phyloP scores from a whole-genome alignment of 2,797 vertebrate species.

The Micromesistius poutassou region DNA sequence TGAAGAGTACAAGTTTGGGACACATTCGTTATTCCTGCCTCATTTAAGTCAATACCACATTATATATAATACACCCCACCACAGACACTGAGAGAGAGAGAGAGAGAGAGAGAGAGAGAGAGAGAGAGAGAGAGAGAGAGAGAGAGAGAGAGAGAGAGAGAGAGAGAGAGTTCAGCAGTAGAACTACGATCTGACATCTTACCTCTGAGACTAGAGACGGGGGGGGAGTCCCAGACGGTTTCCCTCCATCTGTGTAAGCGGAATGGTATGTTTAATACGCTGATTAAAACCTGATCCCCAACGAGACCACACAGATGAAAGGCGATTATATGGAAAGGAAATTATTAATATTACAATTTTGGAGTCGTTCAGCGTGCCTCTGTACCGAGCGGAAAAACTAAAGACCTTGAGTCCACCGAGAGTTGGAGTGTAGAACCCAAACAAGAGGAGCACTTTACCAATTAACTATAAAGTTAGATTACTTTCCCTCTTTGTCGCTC shows the following conservation, averaged over 20 bases:
- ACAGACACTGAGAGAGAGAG: not conserved
- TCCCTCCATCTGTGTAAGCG: slow-evolving; percentile 57
- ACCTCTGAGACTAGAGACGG: not conserved
- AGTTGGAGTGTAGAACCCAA: slow-evolving; percentile 50
- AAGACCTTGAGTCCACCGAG: slow-evolving; percentile 36
- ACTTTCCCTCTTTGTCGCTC: too few species aligned
- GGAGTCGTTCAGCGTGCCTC: slow-evolving; percentile 61
- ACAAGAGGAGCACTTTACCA: slow-evolving; percentile 36
- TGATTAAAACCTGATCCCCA: slow-evolving; percentile 75
- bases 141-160: too few species aligned
- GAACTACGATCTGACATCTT: not conserved
- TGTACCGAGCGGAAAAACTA: not conserved
- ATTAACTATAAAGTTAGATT: slow-evolving; percentile 14
- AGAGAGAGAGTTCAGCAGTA: not conserved
- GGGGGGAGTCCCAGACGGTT: slow-evolving; percentile 35
- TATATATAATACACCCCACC: not conserved
- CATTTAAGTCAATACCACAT: not conserved
- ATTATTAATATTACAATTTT: slow-evolving; percentile 75
- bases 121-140: not conserved
- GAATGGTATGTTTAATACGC: slow-evolving; percentile 70
- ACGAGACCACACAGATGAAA: slow-evolving; percentile 69
- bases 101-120: not conserved
- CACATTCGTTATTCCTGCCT: not conserved
- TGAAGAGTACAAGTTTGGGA: not conserved
- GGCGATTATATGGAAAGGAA: slow-evolving; percentile 73